phyloP scores from a whole-genome alignment of 2,888 invertebrate genomes.

The Drosophila tanythrix region DNA sequence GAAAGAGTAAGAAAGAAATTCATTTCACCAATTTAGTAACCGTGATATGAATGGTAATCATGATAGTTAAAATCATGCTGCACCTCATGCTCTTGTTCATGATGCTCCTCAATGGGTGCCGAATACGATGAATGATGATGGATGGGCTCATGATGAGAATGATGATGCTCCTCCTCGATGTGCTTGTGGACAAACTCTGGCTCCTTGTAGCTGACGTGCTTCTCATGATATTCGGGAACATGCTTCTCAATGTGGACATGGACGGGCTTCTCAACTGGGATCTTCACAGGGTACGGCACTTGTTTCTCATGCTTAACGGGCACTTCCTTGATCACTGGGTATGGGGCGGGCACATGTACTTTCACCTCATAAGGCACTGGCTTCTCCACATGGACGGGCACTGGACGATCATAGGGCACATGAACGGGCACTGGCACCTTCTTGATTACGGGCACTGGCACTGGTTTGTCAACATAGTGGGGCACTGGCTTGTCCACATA shows the following conservation, averaged over 20 bases:
- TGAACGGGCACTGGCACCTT: constrained; percentile 89
- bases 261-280: constrained; percentile 88
- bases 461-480: constrained; percentile 87
- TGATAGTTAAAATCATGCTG: constrained; percentile 82
- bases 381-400: constrained; percentile 90
- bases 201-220: constrained; percentile 90
- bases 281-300: constrained; percentile 90
- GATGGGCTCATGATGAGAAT: constrained; percentile 62
- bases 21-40: constrained; percentile 71
- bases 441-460: constrained; percentile 88
- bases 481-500: constrained; percentile 88
- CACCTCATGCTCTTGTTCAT: constrained; percentile 84
- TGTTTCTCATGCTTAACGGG: constrained; percentile 89
- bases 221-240: constrained; percentile 87
- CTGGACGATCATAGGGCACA: constrained; percentile 87
- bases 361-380: constrained; percentile 91
- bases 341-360: constrained; percentile 88
- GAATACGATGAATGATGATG: constrained; percentile 70
- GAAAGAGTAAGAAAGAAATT: constrained; percentile 68
- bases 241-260: constrained; percentile 92
- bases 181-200: constrained; percentile 88
- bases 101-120: constrained; percentile 71
- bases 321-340: constrained; percentile 89
- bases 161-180: constrained; percentile 80
- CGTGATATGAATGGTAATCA: constrained; percentile 74